These are phyloP conservation scores for Geothlypis trichas DNA, from an alignment of 2,113 vertebrate species.

Conservation along the genomic window DNA sequence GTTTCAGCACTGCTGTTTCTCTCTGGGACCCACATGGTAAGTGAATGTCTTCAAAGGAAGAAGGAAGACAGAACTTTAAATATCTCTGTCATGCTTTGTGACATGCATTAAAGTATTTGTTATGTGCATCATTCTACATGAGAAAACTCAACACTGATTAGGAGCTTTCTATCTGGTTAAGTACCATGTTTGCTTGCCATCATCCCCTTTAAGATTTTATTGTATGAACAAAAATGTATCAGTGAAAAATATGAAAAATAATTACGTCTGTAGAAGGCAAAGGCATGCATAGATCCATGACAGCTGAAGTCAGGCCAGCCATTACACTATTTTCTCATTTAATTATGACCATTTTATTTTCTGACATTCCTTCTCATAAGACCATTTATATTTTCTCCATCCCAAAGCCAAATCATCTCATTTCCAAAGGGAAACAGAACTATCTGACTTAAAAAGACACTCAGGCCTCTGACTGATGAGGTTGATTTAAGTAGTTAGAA, in stretches of 20 bases:
- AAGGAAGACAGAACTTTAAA: not conserved
- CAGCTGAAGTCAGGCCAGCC: not conserved
- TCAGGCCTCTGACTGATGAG: not conserved
- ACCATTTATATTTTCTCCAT: not conserved
- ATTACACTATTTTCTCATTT: not conserved
- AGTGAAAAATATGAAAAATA: not conserved
- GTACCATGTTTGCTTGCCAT: not conserved
- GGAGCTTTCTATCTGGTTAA: not conserved
- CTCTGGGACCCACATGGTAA: not conserved
- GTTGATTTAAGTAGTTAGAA: not conserved
- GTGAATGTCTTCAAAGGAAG: not conserved
- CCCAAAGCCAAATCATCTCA: not conserved
- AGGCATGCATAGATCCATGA: not conserved
- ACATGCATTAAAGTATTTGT: not conserved
- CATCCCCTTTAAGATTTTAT: not conserved
- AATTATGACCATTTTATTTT: not conserved
- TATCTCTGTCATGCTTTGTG: not conserved
- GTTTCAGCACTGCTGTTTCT: not conserved
- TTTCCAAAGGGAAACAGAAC: not conserved
- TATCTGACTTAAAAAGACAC: not conserved
- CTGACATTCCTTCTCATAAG: not conserved
- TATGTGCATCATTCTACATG: not conserved
- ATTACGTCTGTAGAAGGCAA: not conserved
- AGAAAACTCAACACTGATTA: not conserved
- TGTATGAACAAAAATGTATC: not conserved